These are phyloP conservation scores for Polyommatus iphigenia DNA, from an alignment of 2,888 invertebrate genomes.

Conservation along the genomic window DNA sequence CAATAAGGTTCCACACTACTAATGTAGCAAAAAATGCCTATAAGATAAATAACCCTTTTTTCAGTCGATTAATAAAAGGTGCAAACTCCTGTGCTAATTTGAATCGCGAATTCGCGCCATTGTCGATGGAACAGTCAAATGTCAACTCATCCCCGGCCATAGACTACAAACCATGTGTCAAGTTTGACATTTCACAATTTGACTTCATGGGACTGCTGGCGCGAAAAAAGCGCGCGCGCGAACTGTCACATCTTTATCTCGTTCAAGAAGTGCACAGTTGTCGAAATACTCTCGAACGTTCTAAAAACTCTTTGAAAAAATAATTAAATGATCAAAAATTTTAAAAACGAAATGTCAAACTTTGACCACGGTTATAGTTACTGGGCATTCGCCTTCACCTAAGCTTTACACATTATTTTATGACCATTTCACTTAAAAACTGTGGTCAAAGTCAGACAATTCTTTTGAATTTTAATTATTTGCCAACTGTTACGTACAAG, in stretches of 20 bases:
- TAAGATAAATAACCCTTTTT: too few species aligned
- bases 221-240: slow-evolving; percentile 17
- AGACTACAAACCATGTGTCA: slow-evolving; percentile 28
- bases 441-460: slow-evolving; percentile 13
- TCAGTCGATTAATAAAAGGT: neutral
- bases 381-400: neutral
- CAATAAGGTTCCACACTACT: too few species aligned
- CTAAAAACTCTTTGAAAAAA: neutral
- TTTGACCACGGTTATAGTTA: neutral
- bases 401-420: neutral
- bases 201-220: slow-evolving; percentile 27
- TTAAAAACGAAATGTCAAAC: neutral
- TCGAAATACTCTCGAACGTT: slow-evolving; percentile 37
- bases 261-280: slow-evolving; percentile 57
- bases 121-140: neutral
- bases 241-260: slow-evolving; percentile 65
- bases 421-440: neutral
- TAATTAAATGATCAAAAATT: slow-evolving; percentile 23
- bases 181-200: slow-evolving; percentile 30
- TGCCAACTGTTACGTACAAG: neutral
- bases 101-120: neutral
- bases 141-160: slow-evolving; percentile 5
- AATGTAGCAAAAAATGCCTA: neutral
- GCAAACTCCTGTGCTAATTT: neutral
- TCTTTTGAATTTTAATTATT: neutral